Percentiles rank a stretch among this genome's conserved stretches.
phyloP scores from a whole-genome alignment of 2,888 invertebrate species.

The Dryadula phaetusa region DNA sequence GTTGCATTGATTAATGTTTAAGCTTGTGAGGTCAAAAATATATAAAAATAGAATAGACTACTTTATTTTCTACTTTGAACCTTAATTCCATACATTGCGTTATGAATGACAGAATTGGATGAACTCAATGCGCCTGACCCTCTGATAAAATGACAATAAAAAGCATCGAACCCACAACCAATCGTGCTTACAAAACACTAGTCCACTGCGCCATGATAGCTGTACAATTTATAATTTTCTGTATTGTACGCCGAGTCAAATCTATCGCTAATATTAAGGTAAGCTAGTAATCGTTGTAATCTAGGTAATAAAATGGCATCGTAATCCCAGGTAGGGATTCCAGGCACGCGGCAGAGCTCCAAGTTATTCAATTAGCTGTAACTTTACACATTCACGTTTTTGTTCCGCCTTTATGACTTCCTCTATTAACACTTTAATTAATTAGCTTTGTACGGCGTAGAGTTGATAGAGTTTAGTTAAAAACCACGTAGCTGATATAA shows the following conservation, averaged over 20 bases:
- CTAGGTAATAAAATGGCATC: conserved; percentile 35
- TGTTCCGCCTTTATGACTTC: conserved; percentile 28
- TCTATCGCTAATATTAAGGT: conserved; percentile 10
- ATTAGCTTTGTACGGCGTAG: conserved; percentile 12
- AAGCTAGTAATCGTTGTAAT: conserved; percentile 32
- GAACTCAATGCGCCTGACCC: too few relatives aligned
- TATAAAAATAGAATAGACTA: too few relatives aligned
- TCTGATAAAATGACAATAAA: too few relatives aligned
- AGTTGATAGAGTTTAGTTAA: not conserved
- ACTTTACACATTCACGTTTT: conserved; percentile 38
- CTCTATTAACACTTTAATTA: conserved; percentile 28
- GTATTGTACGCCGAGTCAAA: not conserved
- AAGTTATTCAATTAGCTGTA: conserved; percentile 41
- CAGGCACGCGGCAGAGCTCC: conserved; percentile 28
- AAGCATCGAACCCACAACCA: too few relatives aligned
- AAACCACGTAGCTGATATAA: not conserved
- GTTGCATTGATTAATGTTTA: too few relatives aligned
- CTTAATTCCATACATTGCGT: too few relatives aligned
- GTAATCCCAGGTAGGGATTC: conserved; percentile 30
- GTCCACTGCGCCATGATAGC: too few relatives aligned
- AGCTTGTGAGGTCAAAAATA: too few relatives aligned
- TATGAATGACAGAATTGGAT: too few relatives aligned
- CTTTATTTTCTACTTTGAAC: too few relatives aligned
- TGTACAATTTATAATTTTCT: too few relatives aligned
- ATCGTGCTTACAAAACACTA: too few relatives aligned